Conservation (phyloP, 2,888 invertebrate genomes). For the Synanthedon myopaeformis region DNA sequence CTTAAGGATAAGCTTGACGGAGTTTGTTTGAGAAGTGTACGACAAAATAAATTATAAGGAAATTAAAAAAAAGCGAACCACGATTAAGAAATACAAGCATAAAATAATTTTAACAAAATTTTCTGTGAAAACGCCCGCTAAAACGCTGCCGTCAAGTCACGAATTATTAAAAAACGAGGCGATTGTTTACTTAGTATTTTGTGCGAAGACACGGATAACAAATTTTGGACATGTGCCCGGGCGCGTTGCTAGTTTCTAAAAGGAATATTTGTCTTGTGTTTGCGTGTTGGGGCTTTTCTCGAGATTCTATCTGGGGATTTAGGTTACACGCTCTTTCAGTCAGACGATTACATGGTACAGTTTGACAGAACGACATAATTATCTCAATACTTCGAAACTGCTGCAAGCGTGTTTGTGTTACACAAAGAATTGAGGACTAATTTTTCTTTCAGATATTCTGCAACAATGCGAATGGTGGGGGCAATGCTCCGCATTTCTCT, state of each 20-base stretch:
- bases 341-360: neutral
- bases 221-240: conserved; percentile 1
- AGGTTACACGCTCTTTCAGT: neutral
- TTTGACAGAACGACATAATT: neutral
- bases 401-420: neutral
- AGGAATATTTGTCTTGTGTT: neutral
- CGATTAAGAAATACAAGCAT: too few species aligned
- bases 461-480: too few species aligned
- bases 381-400: neutral
- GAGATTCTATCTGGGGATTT: neutral
- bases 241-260: neutral
- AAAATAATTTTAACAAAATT: neutral
- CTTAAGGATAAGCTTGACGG: too few species aligned
- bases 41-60: too few species aligned
- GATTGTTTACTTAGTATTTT: neutral
- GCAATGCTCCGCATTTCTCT: too few species aligned
- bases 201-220: neutral
- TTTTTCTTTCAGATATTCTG: too few species aligned
- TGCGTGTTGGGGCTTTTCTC: neutral
- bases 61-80: too few species aligned
- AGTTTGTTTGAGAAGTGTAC: too few species aligned
- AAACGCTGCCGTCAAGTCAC: neutral
- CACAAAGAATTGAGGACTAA: neutral
- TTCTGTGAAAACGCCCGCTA: neutral
- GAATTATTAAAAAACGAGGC: neutral